Evolutionary conservation across 64 coral and sea anemone species (phyloP).

Genomic region (Pachyseris speciosa): DNA sequence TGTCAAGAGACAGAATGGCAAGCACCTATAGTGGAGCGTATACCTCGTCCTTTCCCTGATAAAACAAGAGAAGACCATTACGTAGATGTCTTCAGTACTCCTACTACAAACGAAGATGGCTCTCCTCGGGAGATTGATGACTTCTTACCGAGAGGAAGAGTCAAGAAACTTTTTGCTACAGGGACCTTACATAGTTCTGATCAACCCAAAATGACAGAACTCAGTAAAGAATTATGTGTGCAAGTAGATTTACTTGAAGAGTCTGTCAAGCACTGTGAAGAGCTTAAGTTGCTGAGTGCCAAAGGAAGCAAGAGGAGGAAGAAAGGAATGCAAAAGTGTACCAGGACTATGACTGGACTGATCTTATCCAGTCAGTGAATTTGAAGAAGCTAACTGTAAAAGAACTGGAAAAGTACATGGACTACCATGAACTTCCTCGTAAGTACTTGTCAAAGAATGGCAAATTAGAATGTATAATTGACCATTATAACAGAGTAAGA

Average conservation of each 20-base stretch:
- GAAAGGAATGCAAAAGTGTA: conserved; percentile 15
- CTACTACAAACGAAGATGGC: conserved; percentile 39
- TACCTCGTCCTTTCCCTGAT: conserved; percentile 48
- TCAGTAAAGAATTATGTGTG: conserved; percentile 47
- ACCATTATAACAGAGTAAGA: background rate
- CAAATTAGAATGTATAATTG: background rate
- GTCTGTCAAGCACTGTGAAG: conserved; percentile 41
- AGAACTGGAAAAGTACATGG: conserved; percentile 47
- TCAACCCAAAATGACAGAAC: conserved; percentile 14
- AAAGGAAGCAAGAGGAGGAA: conserved; percentile 12
- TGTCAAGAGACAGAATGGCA: conserved; percentile 23
- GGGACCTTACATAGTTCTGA: conserved; percentile 44
- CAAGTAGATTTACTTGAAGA: conserved; percentile 28
- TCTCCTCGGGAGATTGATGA: conserved; percentile 58
- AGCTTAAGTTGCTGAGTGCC: conserved; percentile 24
- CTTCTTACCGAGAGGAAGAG: conserved; percentile 61
- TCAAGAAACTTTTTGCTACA: conserved; percentile 56
- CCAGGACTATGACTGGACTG: conserved; percentile 44
- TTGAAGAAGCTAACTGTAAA: conserved; percentile 43
- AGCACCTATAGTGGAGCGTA: conserved; percentile 56
- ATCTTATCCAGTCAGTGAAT: conserved; percentile 18
- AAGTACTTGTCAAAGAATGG: background rate
- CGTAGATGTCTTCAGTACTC: conserved; percentile 41
- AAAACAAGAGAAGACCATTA: conserved; percentile 43
- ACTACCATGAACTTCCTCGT: background rate